Conservation (phyloP, 2,888 invertebrate genomes). For the Apotomis betuletana region DNA sequence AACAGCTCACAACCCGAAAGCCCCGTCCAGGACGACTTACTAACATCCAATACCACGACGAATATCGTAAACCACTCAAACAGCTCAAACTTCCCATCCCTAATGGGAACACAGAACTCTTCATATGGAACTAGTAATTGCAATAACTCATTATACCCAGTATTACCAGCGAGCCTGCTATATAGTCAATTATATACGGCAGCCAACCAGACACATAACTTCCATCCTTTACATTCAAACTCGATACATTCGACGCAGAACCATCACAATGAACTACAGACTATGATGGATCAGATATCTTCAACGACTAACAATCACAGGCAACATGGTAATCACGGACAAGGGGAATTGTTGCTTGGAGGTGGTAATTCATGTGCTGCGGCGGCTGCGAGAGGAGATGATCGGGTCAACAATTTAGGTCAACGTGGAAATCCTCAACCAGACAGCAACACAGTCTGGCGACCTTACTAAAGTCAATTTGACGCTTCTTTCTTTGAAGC, state of each 20-base stretch:
- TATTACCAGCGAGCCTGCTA: slow-evolving; percentile 90
- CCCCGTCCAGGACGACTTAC: slow-evolving; percentile 90
- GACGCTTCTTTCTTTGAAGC: slow-evolving; percentile 55
- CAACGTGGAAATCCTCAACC: slow-evolving; percentile 85
- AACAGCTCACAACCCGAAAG: slow-evolving; percentile 93
- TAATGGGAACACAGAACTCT: slow-evolving; percentile 85
- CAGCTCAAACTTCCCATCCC: slow-evolving; percentile 86
- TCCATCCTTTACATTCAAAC: slow-evolving; percentile 87
- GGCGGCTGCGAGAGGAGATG: slow-evolving; percentile 82
- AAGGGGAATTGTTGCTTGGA: slow-evolving; percentile 78
- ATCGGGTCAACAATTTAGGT: slow-evolving; percentile 80
- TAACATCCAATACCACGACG: slow-evolving; percentile 85
- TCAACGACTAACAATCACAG: slow-evolving; percentile 85
- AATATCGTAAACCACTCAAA: slow-evolving; percentile 84
- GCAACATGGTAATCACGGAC: slow-evolving; percentile 73
- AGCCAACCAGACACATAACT: slow-evolving; percentile 89
- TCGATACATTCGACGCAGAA: slow-evolving; percentile 85
- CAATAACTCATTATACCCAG: slow-evolving; percentile 89
- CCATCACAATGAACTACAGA: slow-evolving; percentile 88
- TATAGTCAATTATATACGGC: slow-evolving; percentile 93
- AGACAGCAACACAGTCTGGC: slow-evolving; percentile 88
- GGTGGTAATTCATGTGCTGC: slow-evolving; percentile 84
- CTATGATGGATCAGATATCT: slow-evolving; percentile 89
- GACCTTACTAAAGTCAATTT: slow-evolving; percentile 85
- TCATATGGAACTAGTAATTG: slow-evolving; percentile 85